Percentiles rank a stretch among this genome's conserved stretches.
Conservation (phyloP, 2,888 invertebrate genomes). For the Agrotis clavis region DNA sequence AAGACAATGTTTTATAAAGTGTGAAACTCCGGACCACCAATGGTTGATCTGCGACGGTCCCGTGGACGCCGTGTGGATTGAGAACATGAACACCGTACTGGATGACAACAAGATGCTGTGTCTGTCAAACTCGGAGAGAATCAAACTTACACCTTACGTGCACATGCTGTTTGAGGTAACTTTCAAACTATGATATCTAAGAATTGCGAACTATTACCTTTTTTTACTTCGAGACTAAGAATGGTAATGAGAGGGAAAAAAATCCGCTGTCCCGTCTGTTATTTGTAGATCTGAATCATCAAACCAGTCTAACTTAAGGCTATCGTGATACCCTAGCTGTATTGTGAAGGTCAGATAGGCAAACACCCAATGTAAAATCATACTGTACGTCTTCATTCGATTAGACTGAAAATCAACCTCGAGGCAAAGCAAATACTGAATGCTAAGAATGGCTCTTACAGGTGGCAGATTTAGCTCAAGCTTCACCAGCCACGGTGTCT, state of each 20-base stretch:
- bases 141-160: constrained; percentile 96
- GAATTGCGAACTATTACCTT: not conserved
- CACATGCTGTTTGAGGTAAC: constrained; percentile 96
- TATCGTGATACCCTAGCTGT: not conserved
- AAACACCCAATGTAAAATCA: not conserved
- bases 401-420: not conserved
- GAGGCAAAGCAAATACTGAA: not conserved
- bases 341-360: not conserved
- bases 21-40: constrained; percentile 93
- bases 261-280: not conserved
- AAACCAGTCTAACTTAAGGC: not conserved
- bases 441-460: constrained; percentile 49
- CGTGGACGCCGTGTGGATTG: constrained; percentile 98
- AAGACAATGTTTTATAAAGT: constrained; percentile 65
- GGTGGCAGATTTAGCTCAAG: constrained; percentile 96
- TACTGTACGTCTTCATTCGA: not conserved
- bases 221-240: too few relatives aligned
- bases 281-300: not conserved
- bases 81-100: constrained; percentile 97
- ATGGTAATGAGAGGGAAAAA: too few relatives aligned
- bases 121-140: constrained; percentile 97
- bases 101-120: constrained; percentile 99
- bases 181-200: not conserved
- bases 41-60: constrained; percentile 98
- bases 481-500: constrained; percentile 97